Evolutionary conservation across 2,888 invertebrate species (phyloP).

Genomic region (Acrobasis suavella): DNA sequence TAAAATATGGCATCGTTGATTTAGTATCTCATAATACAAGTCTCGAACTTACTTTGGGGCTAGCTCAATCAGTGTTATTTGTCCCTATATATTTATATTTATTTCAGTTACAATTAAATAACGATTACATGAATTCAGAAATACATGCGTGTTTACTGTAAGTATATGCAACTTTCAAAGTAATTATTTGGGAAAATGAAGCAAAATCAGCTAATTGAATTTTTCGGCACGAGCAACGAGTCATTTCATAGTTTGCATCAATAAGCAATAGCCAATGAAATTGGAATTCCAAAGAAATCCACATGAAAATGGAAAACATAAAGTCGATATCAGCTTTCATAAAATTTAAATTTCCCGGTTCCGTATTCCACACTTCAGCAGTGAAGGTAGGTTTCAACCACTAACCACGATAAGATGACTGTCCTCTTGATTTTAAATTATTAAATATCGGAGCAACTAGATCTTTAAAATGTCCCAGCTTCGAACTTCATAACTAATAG

Average conservation of each 20-base stretch:
- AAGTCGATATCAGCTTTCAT: constrained; percentile 23
- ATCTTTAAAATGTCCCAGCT: too few species aligned
- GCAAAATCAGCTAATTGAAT: not conserved
- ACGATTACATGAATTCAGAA: not conserved
- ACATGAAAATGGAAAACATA: constrained; percentile 23
- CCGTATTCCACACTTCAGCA: constrained; percentile 22
- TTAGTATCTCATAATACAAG: too few species aligned
- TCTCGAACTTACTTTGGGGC: too few species aligned
- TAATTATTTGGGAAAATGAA: constrained; percentile 3
- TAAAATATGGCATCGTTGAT: too few species aligned
- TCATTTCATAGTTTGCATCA: constrained; percentile 22
- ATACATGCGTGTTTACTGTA: not conserved
- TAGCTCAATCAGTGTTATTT: too few species aligned
- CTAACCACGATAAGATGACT: not conserved
- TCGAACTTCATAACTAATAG: too few species aligned
- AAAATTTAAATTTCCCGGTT: constrained; percentile 24
- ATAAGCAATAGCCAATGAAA: constrained; percentile 21
- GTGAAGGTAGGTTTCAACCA: not conserved
- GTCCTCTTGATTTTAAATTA: not conserved
- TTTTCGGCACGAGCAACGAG: constrained; percentile 8
- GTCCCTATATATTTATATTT: too few species aligned
- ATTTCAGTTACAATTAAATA: too few species aligned
- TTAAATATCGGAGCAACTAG: not conserved
- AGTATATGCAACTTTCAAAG: not conserved
- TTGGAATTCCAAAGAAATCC: constrained; percentile 24